Evolutionary conservation across 1,140 invertebrate species (phyloP), one percentile per base, ranked within the genome.

Genomic region (Saxidomus purpurata): DNA sequence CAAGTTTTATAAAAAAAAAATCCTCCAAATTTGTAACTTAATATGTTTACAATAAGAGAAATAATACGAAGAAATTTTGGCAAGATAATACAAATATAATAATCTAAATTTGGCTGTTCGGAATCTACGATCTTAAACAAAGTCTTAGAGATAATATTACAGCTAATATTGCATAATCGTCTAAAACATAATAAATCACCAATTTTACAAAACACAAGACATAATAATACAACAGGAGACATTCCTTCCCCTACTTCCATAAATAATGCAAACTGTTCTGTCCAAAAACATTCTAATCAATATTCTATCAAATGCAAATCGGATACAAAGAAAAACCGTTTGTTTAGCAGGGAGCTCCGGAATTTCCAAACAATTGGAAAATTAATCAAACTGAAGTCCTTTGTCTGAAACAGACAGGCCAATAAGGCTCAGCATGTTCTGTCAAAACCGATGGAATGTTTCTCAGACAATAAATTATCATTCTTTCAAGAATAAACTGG

Each of bases 311-410:
- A 40, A 25, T 55, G 47, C 76, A 25, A 79, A 79, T 79, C 40
- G 36, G 76, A 79, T 36, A 47, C 49, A 52, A 36, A 79, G 13
- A 52, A 9, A n/a, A 31, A 38, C 31, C 49, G 49, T 36, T 76
- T 79, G 22, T 79, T 79, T 55, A 31, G 19, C 17, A 2, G 47
- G n/a, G 17, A 79, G 15, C 76, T 55, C 76, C 31, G 76, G 47
- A 79, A 79, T 79, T 79, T 79, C 49, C 31, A 79, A 55, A 79
- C 76, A 52, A 79, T 55, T 79, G 47, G 47, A 79, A 49, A 79
- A 79, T 79, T 79, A 79, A 79, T 79, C 49, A 55, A 13, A 79
- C 22, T 34, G 17, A 31, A 34, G 34, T 52, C 34, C 47, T 55
- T 76, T 55, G 47, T 52, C 76, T 52, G 31, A 28, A 34, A 55